Conservation (phyloP, 2,113 vertebrate genomes). For the Gobius niger region DNA sequence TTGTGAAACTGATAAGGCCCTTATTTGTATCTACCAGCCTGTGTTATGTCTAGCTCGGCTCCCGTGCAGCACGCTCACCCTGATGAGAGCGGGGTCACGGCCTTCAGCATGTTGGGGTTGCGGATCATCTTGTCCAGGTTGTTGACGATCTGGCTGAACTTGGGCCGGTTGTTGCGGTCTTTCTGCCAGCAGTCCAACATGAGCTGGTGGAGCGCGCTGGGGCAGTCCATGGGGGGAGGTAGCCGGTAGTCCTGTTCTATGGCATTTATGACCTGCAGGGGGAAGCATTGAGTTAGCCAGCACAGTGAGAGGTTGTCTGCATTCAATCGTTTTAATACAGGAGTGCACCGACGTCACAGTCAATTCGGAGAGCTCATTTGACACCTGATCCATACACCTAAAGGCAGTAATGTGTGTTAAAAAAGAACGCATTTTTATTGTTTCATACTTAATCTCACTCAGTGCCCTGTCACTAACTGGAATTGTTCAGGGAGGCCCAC, state of each 20-base stretch:
- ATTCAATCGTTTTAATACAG: background rate
- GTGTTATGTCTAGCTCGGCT: background rate
- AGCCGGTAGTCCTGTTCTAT: conserved; percentile 97
- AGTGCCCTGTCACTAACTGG: too few relatives aligned
- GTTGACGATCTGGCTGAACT: conserved; percentile 97
- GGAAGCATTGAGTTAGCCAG: conserved; percentile 49
- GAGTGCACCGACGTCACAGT: too few relatives aligned
- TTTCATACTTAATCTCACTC: too few relatives aligned
- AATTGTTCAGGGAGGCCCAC: too few relatives aligned
- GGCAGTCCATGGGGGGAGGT: conserved; percentile 97
- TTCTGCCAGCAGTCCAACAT: conserved; percentile 99
- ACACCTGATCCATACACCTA: too few relatives aligned
- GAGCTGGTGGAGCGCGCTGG: conserved; percentile 93
- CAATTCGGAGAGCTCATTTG: too few relatives aligned
- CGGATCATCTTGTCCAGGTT: conserved; percentile 99
- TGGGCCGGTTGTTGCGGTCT: conserved; percentile 96
- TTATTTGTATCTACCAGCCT: conserved; percentile 9
- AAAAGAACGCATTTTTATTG: too few relatives aligned
- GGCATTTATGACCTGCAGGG: conserved; percentile 92
- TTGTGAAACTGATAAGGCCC: conserved; percentile 36
- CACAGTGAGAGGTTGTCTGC: background rate
- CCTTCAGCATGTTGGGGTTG: conserved; percentile 96
- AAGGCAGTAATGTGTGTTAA: too few relatives aligned
- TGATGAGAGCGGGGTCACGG: conserved; percentile 94
- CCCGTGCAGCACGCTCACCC: conserved; percentile 76